Evolutionary conservation across 2,888 invertebrate species (phyloP).

Genomic region (Drosophila neotestacea): DNA sequence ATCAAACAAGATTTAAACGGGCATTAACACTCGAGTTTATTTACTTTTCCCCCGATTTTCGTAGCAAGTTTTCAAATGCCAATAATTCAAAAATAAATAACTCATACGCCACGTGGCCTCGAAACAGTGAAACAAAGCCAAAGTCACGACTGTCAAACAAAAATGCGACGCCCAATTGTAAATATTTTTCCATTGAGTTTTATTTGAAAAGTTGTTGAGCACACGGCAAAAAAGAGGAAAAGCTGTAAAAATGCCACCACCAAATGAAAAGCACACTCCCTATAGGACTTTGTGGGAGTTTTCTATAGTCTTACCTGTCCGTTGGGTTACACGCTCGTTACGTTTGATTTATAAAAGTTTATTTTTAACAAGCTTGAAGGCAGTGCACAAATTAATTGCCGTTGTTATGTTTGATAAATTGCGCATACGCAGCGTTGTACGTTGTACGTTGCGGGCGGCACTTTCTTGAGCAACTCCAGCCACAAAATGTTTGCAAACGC

Average conservation of each 20-base stretch:
- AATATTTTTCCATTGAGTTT: slow-evolving; percentile 78
- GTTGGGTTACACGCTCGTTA: slow-evolving; percentile 76
- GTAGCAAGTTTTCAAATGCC: slow-evolving; percentile 52
- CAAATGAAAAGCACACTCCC: slow-evolving; percentile 59
- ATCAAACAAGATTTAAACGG: slow-evolving; percentile 32
- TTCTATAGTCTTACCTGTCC: slow-evolving; percentile 48
- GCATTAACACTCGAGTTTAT: slow-evolving; percentile 28
- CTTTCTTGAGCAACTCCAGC: slow-evolving; percentile 24
- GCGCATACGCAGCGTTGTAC: slow-evolving; percentile 63
- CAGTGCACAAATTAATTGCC: slow-evolving; percentile 77
- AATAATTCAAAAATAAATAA: slow-evolving; percentile 78
- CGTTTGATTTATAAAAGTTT: slow-evolving; percentile 80
- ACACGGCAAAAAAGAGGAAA: slow-evolving; percentile 2
- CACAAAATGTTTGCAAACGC: slow-evolving; percentile 38
- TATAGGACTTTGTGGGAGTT: background rate
- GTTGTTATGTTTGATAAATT: slow-evolving; percentile 78
- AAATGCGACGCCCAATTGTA: slow-evolving; percentile 66
- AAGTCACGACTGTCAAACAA: slow-evolving; percentile 74
- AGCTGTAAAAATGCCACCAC: slow-evolving; percentile 48
- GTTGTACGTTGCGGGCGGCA: background rate
- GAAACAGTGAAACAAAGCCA: slow-evolving; percentile 55
- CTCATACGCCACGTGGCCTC: slow-evolving; percentile 64
- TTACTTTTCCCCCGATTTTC: background rate
- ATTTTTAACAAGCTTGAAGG: slow-evolving; percentile 63
- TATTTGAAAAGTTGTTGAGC: slow-evolving; percentile 72